phyloP scores from a whole-genome alignment of 2,888 invertebrate genomes.

The Leptarthrus brevirostris region DNA sequence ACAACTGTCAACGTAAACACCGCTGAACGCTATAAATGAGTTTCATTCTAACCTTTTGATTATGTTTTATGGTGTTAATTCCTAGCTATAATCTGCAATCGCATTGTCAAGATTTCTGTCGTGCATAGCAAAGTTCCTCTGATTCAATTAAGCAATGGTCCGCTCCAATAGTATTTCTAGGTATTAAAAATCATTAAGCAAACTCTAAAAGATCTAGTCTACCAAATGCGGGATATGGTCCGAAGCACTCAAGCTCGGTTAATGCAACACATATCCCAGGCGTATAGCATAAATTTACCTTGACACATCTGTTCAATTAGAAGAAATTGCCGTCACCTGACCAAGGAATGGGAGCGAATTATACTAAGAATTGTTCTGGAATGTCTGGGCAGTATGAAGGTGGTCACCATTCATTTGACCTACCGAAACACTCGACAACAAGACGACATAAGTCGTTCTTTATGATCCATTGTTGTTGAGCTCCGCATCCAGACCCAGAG shows the following conservation, averaged over 20 bases:
- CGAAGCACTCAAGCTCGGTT: not conserved
- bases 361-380: constrained; percentile 26
- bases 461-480: constrained; percentile 45
- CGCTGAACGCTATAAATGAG: not conserved
- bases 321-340: constrained; percentile 39
- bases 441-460: constrained; percentile 48
- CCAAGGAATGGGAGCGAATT: constrained; percentile 21
- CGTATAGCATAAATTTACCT: constrained; percentile 13
- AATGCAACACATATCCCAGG: not conserved
- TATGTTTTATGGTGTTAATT: constrained; percentile 45
- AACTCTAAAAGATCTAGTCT: constrained; percentile 16
- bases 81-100: not conserved
- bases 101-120: constrained; percentile 15
- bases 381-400: constrained; percentile 35
- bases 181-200: constrained; percentile 43
- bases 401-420: constrained; percentile 47
- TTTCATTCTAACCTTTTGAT: constrained; percentile 24
- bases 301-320: constrained; percentile 41
- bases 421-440: constrained; percentile 46
- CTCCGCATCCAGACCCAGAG: not conserved
- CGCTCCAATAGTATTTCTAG: constrained; percentile 22
- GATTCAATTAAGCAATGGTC: constrained; percentile 32
- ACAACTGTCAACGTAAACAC: constrained; percentile 25
- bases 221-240: not conserved
- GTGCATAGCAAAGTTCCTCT: not conserved